Percentiles rank a stretch among this genome's conserved stretches.
phyloP scores from a whole-genome alignment of 2,113 vertebrate genomes.

The Boulengeromyrus knoepffleri region DNA sequence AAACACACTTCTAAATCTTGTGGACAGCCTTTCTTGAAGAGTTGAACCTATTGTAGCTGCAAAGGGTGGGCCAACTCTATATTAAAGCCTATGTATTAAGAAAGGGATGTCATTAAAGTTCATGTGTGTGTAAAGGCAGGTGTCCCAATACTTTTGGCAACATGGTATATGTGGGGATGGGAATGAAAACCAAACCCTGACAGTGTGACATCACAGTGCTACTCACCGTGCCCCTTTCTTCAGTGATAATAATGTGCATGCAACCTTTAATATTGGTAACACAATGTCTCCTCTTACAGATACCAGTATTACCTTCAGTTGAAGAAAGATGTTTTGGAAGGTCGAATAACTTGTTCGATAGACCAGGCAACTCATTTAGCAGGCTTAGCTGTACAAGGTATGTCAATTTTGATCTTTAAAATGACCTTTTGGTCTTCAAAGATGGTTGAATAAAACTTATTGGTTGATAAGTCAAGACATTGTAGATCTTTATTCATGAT shows the following conservation, averaged over 20 bases:
- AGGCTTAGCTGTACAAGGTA: constrained; percentile 94
- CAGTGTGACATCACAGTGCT: background rate
- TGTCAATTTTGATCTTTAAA: constrained; percentile 19
- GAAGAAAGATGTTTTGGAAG: constrained; percentile 95
- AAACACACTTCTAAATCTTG: too few relatives aligned
- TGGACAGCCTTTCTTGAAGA: too few relatives aligned
- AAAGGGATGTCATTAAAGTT: too few relatives aligned
- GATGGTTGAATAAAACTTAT: constrained; percentile 23
- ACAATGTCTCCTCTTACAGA: constrained; percentile 50
- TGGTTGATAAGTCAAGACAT: background rate
- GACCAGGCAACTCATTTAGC: constrained; percentile 91
- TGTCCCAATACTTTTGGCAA: too few relatives aligned
- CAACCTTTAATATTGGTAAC: background rate
- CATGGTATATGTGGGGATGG: background rate
- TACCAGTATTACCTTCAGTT: constrained; percentile 98
- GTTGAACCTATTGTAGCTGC: too few relatives aligned
- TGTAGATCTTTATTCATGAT: background rate
- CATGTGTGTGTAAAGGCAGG: too few relatives aligned
- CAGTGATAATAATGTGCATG: background rate
- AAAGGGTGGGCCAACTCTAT: too few relatives aligned
- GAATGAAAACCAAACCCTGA: background rate
- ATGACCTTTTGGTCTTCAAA: background rate
- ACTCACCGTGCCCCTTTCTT: background rate
- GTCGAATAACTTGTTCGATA: constrained; percentile 82
- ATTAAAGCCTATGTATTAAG: too few relatives aligned